Base-by-base conservation (phyloP, 2,888 invertebrate genomes). In the Leucoma salicis region DNA sequence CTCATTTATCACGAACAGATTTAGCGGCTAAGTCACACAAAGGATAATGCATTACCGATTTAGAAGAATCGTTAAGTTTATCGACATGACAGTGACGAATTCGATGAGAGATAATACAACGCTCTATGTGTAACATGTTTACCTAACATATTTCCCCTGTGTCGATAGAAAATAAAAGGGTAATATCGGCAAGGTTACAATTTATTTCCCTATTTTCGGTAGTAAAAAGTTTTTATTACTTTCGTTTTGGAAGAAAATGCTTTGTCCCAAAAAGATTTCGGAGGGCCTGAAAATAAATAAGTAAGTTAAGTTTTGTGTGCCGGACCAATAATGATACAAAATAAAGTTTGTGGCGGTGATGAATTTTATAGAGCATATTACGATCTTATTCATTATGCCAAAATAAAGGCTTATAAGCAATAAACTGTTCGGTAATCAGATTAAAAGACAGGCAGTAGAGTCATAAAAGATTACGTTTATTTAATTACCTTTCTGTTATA, bases 1-100 rank as follows among this genome's bases (percentile, higher is more conserved):
- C 72, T 80, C 77, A 76, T 83, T 82, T 76, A 82, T 82, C 78
- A 82, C 63, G 56, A 70, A 70, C 68, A 71, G 74, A 77, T 80
- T 80, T 78, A 78, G 70, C 72, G 69, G 67, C 60, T 63, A 58
- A 74, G 63, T 66, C 53, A 74, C 66, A 78, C 74, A 78, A 78
- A 75, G 72, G 76, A 71, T 77, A 74, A 78, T 68, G 67, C 64
- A 67, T 72, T 66, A 66, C 63, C 60, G 72, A 75, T 78, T 74
- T 67, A 60, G 66, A 63, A 57, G 60, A 59, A 74, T 65, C 74
- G 67, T 74, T n/a, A n/a, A n/a, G n/a, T n/a, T 76, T 77, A 77
- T 76, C 69, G 68, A 64, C 55, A 67, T 63, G 78, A 76, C 78
- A 69, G 65, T 78, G 76, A 81, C 70, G 70, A 69, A 78, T 76